phyloP scores from a whole-genome alignment of 2,797 vertebrate species.

The Lithobates sylvaticus region DNA sequence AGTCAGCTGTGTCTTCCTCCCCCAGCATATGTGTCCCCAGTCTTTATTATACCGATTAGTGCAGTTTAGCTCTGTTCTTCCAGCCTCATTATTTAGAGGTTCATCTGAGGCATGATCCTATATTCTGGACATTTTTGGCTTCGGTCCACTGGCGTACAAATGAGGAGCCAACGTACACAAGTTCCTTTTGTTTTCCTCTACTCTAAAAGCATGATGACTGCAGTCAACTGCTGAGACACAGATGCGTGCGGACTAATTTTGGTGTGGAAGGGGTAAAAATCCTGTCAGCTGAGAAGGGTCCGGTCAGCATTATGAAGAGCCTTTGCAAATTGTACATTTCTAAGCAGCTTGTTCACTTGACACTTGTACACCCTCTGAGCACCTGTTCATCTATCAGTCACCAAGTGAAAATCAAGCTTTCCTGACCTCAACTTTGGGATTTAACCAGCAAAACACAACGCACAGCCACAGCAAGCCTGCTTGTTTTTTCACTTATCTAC shows the following conservation, averaged over 20 bases:
- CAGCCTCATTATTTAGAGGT: no score
- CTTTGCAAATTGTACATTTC: conserved; percentile 82
- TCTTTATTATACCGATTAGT: no score
- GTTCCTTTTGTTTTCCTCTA: neutral
- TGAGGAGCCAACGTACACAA: neutral
- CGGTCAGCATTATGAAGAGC: conserved; percentile 77
- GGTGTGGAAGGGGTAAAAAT: conserved; percentile 72
- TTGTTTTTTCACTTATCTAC: neutral
- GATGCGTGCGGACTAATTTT: conserved; percentile 61
- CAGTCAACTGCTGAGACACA: neutral
- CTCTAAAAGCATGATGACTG: neutral
- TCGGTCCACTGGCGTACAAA: neutral
- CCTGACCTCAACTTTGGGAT: conserved; percentile 75
- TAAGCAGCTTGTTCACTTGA: conserved; percentile 82
- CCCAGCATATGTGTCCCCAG: no score
- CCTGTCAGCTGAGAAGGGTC: conserved; percentile 74
- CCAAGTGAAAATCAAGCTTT: conserved; percentile 83
- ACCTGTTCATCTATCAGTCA: conserved; percentile 92
- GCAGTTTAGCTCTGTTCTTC: no score
- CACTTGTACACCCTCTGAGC: conserved; percentile 78
- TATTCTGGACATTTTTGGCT: neutral
- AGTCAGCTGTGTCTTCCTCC: no score
- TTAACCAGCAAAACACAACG: conserved; percentile 48
- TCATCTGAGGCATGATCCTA: no score
- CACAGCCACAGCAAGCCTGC: neutral